A percentile compares a stretch with the other conserved stretches of the same genome.
Evolutionary conservation across 2,888 invertebrate species (phyloP).

Genomic region (Dynastes tityus): DNA sequence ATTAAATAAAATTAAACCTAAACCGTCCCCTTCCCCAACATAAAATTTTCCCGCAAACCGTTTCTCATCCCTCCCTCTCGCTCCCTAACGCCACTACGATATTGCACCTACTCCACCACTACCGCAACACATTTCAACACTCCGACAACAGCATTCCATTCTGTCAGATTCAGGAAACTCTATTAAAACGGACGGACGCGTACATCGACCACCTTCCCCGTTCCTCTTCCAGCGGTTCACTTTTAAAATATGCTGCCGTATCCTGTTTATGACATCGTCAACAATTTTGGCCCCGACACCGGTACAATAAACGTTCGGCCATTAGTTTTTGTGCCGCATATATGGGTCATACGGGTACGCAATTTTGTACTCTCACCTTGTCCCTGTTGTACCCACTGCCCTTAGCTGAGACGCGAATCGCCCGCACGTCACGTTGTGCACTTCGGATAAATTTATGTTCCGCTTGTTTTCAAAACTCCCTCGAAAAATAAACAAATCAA

Average conservation of each 20-base stretch:
- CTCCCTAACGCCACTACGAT: too few relatives aligned
- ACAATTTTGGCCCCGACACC: constrained; percentile 23
- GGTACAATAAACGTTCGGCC: constrained; percentile 28
- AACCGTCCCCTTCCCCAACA: too few relatives aligned
- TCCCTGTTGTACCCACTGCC: not conserved
- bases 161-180: constrained; percentile 36
- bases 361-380: not conserved
- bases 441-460: not conserved
- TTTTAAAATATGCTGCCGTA: constrained; percentile 31
- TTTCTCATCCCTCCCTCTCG: not conserved
- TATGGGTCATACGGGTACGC: constrained; percentile 12
- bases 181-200: constrained; percentile 28
- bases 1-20: too few relatives aligned
- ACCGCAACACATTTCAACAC: not conserved
- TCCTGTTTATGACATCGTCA: constrained; percentile 42
- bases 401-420: not conserved
- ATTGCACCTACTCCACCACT: too few relatives aligned
- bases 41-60: too few relatives aligned
- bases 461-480: not conserved
- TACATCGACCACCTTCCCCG: not conserved
- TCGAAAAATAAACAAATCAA: not conserved
- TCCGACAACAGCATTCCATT: constrained; percentile 8
- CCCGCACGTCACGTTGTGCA: not conserved
- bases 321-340: constrained; percentile 22
- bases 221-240: not conserved